Conservation (phyloP, 2,113 vertebrate species). For the Gymnocephalus cernua region DNA sequence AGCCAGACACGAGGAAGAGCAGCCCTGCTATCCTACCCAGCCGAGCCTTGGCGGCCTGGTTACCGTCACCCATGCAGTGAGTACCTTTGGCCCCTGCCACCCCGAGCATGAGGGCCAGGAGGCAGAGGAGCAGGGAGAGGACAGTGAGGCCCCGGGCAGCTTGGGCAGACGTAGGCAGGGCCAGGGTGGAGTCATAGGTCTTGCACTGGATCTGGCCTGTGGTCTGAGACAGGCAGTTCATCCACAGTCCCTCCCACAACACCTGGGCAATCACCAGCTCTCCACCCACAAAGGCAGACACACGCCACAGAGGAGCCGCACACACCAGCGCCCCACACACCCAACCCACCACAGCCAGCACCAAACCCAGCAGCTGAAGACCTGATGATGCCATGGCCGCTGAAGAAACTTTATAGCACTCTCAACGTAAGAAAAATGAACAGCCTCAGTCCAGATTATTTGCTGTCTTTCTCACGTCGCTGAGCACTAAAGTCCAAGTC, state of each 20-base stretch:
- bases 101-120: slow-evolving; percentile 84
- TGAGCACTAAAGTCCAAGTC: background rate
- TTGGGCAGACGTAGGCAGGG: slow-evolving; percentile 85
- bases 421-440: background rate
- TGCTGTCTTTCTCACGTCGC: background rate
- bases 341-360: slow-evolving; percentile 86
- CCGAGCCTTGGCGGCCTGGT: slow-evolving; percentile 82
- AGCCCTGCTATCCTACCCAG: slow-evolving; percentile 75
- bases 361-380: slow-evolving; percentile 87
- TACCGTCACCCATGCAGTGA: slow-evolving; percentile 83
- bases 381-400: slow-evolving; percentile 86
- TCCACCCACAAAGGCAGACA: slow-evolving; percentile 88
- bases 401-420: background rate
- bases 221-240: slow-evolving; percentile 90
- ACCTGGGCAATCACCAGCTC: slow-evolving; percentile 90
- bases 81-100: slow-evolving; percentile 89
- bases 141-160: slow-evolving; percentile 84
- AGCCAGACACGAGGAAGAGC: slow-evolving; percentile 78
- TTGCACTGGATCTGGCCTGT: slow-evolving; percentile 86
- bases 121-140: slow-evolving; percentile 84
- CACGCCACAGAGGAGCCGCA: slow-evolving; percentile 87
- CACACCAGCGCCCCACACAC: slow-evolving; percentile 84
- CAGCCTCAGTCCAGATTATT: background rate
- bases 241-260: slow-evolving; percentile 92
- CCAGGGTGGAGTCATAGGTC: slow-evolving; percentile 89